phyloP scores from a whole-genome alignment of 2,113 vertebrate genomes.

The Hepsetus odoe region DNA sequence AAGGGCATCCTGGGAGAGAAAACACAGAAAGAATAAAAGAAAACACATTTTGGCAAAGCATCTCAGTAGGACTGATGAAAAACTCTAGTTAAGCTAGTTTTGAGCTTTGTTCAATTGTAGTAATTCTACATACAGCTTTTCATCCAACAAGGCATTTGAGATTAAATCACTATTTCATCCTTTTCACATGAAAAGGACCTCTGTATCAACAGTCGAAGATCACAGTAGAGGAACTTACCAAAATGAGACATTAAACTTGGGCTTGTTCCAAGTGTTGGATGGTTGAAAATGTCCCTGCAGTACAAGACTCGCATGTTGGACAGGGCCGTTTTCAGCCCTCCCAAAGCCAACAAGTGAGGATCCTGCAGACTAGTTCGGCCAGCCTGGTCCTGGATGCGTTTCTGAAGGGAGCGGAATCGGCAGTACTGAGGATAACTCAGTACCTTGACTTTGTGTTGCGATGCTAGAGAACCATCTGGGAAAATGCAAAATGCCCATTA shows the following conservation, averaged over 20 bases:
- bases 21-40: background rate
- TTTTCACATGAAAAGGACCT: no score
- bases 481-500: background rate
- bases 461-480: conserved; percentile 38
- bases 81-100: no score
- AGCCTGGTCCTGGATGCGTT: conserved; percentile 66
- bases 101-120: no score
- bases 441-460: conserved; percentile 66
- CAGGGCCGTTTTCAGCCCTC: conserved; percentile 64
- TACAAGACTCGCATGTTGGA: conserved; percentile 71
- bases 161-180: no score
- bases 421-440: conserved; percentile 83
- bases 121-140: no score
- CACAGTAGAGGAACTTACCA: conserved; percentile 64
- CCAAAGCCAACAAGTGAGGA: conserved; percentile 75
- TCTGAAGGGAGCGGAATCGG: conserved; percentile 78
- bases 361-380: conserved; percentile 58
- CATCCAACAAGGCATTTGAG: no score
- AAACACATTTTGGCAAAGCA: background rate
- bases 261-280: conserved; percentile 75
- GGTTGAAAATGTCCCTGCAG: conserved; percentile 81
- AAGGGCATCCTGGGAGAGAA: conserved; percentile 69
- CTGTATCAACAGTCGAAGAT: background rate
- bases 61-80: background rate
- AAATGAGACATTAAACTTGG: conserved; percentile 73